phyloP scores from a whole-genome alignment of 53 echinoderm and acorn worm genomes.

The Paracentrotus lividus region DNA sequence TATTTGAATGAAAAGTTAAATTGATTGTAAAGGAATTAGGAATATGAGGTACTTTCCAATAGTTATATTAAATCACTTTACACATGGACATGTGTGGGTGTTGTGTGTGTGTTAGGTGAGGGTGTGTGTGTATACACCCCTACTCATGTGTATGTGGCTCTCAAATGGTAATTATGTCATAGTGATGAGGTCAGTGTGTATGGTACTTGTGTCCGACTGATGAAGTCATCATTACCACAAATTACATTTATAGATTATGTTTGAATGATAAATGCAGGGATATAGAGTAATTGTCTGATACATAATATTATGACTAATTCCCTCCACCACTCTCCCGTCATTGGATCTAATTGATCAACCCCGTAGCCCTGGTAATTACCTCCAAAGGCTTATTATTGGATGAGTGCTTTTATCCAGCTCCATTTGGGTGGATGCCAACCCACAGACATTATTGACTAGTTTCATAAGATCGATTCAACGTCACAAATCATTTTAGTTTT shows the following conservation, averaged over 20 bases:
- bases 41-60: too few species aligned
- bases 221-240: constrained; percentile 35
- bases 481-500: not conserved
- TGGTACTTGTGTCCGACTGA: too few species aligned
- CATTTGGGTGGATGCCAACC: constrained; percentile 41
- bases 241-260: constrained; percentile 37
- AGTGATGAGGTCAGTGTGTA: too few species aligned
- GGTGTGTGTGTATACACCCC: too few species aligned
- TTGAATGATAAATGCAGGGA: not conserved
- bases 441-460: constrained; percentile 1
- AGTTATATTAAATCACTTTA: too few species aligned
- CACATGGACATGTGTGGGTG: too few species aligned
- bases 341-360: not conserved
- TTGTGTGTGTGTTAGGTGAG: too few species aligned
- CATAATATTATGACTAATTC: constrained; percentile 40
- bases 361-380: not conserved
- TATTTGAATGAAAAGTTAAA: too few species aligned
- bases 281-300: not conserved
- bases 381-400: not conserved
- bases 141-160: too few species aligned
- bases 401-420: constrained; percentile 20
- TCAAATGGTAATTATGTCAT: too few species aligned
- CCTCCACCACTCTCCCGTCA: not conserved
- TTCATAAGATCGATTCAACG: not conserved
- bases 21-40: too few species aligned